These are phyloP conservation scores for Tachycineta bicolor DNA, from an alignment of 2,113 vertebrate genomes.

Conservation along the genomic window DNA sequence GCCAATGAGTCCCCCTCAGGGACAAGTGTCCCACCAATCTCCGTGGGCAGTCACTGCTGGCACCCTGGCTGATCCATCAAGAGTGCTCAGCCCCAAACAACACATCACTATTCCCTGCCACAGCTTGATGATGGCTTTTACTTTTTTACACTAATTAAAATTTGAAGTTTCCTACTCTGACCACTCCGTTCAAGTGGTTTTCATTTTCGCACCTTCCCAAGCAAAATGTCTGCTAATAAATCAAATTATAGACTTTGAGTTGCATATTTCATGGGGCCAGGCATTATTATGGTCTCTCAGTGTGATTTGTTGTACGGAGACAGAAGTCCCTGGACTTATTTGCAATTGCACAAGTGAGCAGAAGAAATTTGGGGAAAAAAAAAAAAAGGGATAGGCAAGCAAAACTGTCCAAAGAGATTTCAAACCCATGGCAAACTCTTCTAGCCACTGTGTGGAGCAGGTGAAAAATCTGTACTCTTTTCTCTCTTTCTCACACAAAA, in stretches of 20 bases:
- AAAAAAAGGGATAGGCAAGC: not conserved
- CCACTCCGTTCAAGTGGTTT: fast-evolving
- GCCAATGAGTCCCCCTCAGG: not conserved
- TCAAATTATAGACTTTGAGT: not conserved
- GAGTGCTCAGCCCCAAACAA: not conserved
- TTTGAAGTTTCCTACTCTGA: not conserved
- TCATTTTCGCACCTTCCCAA: not conserved
- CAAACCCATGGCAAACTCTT: not conserved
- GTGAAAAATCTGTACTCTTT: not conserved
- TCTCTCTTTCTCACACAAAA: not conserved
- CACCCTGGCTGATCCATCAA: not conserved
- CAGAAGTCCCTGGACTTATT: not conserved
- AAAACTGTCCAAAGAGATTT: not conserved
- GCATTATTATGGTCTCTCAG: not conserved
- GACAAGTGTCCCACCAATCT: not conserved
- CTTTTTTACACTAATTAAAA: not conserved
- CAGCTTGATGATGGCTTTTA: not conserved
- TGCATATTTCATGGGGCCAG: not conserved
- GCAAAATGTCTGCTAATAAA: not conserved
- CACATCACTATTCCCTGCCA: not conserved
- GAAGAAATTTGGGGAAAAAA: not conserved
- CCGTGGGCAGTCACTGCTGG: not conserved
- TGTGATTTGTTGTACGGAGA: not conserved
- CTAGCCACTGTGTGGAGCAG: not conserved
- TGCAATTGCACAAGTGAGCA: not conserved